Base-by-base conservation (phyloP, 2,113 vertebrate species). In the Apus apus region DNA sequence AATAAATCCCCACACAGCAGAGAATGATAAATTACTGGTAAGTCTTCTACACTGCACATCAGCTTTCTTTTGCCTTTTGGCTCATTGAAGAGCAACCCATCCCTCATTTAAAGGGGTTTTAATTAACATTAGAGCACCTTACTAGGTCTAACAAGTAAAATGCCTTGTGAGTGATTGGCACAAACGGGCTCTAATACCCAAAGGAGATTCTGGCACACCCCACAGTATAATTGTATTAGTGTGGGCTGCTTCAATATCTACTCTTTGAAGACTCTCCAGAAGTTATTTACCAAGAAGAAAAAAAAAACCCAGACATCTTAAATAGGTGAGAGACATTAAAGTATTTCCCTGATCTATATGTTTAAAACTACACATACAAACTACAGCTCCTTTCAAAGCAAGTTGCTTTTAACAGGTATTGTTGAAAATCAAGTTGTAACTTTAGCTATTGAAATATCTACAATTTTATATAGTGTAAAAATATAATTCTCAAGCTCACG, bases 41-140 rank as follows among this genome's bases (percentile, higher is more conserved):
- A 40, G 60, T 29, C 25, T 20, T 75, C 58, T 84, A 53, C 80
- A 50, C 29, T 19, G 34, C 18, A 61, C 32, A n/a, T 84, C 51
- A 78, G 58, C 30, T 58, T 58, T 51, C 54, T 78, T 78, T 46
- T 62, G 36, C 50, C 30, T 88, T 80, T 92, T 5, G 0, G n/a
- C 38, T 92, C 36, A 65, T 58, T 65, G 68, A 23, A 54, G 21
- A 66, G 23, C 23, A 23, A 20, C 15, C 11, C 1, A 0, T 6
- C 11, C 14, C 25, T 57, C 53, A 43, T 62, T 87, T 72, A 45
- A 65, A 62, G 32, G 18, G 1, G 11, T 32, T 93, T 81, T 61
- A 90, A 95, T 89, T 71, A 84, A 89, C 34, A 74, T 64, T 36
- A 94, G 15, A 86, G 60, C 27, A 74, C n/a, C 67, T 88, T 70